Base-by-base conservation (phyloP, 35 echinoderm and acorn worm genomes). In the Acanthaster planci region DNA sequence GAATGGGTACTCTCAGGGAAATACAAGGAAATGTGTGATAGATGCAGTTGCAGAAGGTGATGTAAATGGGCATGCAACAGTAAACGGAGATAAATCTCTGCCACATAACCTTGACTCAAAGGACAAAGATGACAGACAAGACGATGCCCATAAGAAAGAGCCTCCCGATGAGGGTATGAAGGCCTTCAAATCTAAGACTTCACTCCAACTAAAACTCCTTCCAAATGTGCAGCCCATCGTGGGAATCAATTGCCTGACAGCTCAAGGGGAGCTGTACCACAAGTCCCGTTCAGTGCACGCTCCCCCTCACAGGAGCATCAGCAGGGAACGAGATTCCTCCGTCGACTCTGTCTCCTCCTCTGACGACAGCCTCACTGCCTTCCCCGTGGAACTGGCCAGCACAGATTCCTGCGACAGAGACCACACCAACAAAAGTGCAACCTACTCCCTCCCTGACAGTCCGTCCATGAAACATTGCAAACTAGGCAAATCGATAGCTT, bases 281-380 rank as follows among this genome's bases (percentile, higher is more conserved):
- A 83, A 83, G 38, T 72, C 64, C 64, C 64, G 64, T 31, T 44
- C 84, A 3, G 52, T 52, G 3, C 68, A 47, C 32, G 29, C 30
- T 47, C 38, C 29, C 5, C 39, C 38, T 21, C 79, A 52, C 40
- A 44, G 51, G 31, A 34, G 60, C 0, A 51, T 67, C 79, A 67
- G 82, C 19, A 67, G 32, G 37, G 80, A 84, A 16, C 14, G 76
- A 21, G 91, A 89, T 10, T 97, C 94, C 14, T 89, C 90, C 2
- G 51, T 97, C 51, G 94, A 97, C 38, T 92, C 90, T 19, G 53
- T 90, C 18, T 97, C 94, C 52, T 97, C 94, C 22, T 97, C 94
- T 31, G 91, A 97, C 38, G 94, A 97, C 34, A 97, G 94, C 39
- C 36, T 97, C 36, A 89, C 94, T 39, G 60, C 94, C 0, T 77